Conservation (phyloP, 2,888 invertebrate genomes). For the Hemicrepidius hirtus region DNA sequence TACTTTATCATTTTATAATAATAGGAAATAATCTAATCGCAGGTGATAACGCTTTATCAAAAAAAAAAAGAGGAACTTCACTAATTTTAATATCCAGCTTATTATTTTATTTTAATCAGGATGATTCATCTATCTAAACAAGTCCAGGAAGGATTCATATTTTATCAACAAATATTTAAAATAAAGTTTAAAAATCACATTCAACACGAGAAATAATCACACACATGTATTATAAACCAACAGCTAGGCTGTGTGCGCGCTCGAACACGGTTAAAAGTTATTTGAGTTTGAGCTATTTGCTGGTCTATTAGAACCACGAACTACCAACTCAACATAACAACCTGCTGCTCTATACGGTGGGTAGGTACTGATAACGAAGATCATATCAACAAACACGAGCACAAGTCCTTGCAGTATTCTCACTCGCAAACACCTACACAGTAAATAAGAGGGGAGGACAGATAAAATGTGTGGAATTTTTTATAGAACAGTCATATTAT, state of each 20-base stretch:
- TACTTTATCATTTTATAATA: conserved; percentile 9
- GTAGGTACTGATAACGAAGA: conserved; percentile 12
- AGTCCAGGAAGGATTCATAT: no score
- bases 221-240: neutral
- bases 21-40: conserved; percentile 16
- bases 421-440: conserved; percentile 9
- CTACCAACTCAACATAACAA: conserved; percentile 9
- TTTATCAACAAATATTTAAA: no score
- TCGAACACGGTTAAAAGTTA: conserved; percentile 7
- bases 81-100: no score
- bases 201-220: neutral
- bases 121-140: no score
- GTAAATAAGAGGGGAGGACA: neutral
- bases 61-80: no score
- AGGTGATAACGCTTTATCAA: neutral
- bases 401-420: neutral
- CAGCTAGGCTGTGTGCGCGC: conserved; percentile 1
- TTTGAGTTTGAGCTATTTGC: conserved; percentile 28
- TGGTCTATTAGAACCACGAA: conserved; percentile 14
- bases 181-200: neutral
- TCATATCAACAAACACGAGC: conserved; percentile 4
- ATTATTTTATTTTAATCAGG: no score
- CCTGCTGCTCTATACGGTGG: neutral
- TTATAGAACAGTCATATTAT: neutral
- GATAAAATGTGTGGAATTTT: neutral